Evolutionary conservation across 2,888 invertebrate species (phyloP), one percentile per base, ranked within the genome.

Genomic region (Polyommatus icarus): DNA sequence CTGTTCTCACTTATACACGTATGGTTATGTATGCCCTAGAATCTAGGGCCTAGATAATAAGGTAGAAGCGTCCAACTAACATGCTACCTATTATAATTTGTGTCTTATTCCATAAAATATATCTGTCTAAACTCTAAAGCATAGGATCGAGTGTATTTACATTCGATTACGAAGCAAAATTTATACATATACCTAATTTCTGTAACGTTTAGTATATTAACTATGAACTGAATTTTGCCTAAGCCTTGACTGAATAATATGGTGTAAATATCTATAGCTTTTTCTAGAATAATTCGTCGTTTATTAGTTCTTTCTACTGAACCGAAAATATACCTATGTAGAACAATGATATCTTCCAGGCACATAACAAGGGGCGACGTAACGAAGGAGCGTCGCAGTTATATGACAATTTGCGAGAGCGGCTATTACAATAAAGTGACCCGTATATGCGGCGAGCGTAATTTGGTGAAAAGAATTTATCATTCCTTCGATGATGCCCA

Each of bases 401-500:
- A 95, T 83, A 90, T 95, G 80, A 94, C 93, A 20, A 90, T 95
- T 77, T 94, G 95, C 81, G 93, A 94, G 77, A 90, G 87, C 78
- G 94, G 93, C 81, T 96, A 96, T 84, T 95, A 95, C 82, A 91
- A 95, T 82, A 93, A 94, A 88, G 88, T 95, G 32, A 93, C 92
- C 20, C 91, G 93, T 72, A 87, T 88, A 73, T 94, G 94, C 82
- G 94, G 92, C 0, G 90, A 92, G 1, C 88, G 91, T 67, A 87
- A 90, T 79, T 84, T 90, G 71, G 89, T 91, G 50, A 92, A 94
- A 79, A 90, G 93, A 76, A 89, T 91, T 79, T 94, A 95, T 82
- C 94, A 95, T 84, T 87, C 92, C 57, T 91, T 95, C 77, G 88
- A 90, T 71, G 90, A 89, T 36, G 90, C 94, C n/a, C 88, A 87